Evolutionary conservation across 1,140 invertebrate genomes (phyloP), one percentile per base, ranked within the genome.

Genomic region (Cyclina sinensis): DNA sequence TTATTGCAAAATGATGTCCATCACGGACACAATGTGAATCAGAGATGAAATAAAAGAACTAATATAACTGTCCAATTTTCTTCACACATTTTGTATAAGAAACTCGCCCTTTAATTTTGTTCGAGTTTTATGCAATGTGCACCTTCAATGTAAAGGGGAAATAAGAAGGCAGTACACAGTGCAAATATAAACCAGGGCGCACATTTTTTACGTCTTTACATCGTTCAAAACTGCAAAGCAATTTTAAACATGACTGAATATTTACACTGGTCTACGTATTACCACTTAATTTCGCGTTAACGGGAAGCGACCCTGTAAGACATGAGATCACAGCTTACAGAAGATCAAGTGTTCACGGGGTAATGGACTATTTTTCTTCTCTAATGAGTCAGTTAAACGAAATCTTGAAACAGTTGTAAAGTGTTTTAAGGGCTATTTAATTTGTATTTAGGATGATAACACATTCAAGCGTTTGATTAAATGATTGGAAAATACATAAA

Each of bases 181-280:
- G 57, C 57, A 62, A 27, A 70, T 70, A 16, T 70, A 70, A 70
- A 70, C 65, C 65, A 70, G 65, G 35, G 32, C 32, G 24, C 32
- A 37, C 35, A 39, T 37, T 70, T 65, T n/a, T 39, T 70, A 37
- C 14, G 27, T 37, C 32, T 21, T 70, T 37, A 70, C 65, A 70
- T 70, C 32, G 65, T 70, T 35, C 65, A 70, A 70, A 39, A 35
- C 35, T 70, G 65, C 65, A 70, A 70, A 70, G n/a, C 35, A 70
- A 70, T 70, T 70, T 70, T 70, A 35, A 39, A 70, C 65, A 70
- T 70, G 65, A 70, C 9, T 70, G 65, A 70, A 70, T 70, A 37
- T 70, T 39, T 70, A 70, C 32, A 70, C 32, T 37, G 37, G 32
- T 4, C n/a, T 1, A 37, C 37, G 32, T 70, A 70, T 70, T 21